Percentiles rank a stretch among this genome's conserved stretches.
Conservation (phyloP, 2,888 invertebrate species). For the Emmelina monodactyla region DNA sequence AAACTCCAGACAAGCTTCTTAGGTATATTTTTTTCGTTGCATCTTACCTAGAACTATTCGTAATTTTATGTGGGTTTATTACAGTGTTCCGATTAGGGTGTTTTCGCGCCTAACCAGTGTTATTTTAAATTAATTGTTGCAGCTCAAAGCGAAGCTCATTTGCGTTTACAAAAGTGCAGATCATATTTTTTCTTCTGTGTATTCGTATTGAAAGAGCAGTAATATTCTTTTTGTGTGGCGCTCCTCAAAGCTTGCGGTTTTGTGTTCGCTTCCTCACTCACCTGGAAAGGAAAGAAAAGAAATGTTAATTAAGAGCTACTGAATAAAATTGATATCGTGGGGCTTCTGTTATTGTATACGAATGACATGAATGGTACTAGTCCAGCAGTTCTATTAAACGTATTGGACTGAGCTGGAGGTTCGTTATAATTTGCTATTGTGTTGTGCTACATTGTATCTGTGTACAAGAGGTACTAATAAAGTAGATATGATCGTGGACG, state of each 20-base stretch:
- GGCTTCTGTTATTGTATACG: constrained; percentile 48
- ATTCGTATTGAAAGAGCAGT: constrained; percentile 57
- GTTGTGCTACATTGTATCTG: no score
- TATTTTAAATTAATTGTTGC: constrained; percentile 49
- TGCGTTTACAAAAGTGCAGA: constrained; percentile 59
- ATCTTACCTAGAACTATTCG: no score
- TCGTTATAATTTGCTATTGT: constrained; percentile 25
- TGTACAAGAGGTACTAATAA: no score
- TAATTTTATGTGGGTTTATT: no score
- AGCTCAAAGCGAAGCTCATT: constrained; percentile 57
- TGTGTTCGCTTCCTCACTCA: constrained; percentile 57
- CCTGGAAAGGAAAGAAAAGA: constrained; percentile 64
- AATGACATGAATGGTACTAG: constrained; percentile 26
- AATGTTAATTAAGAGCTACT: constrained; percentile 64
- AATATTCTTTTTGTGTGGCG: constrained; percentile 53
- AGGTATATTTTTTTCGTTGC: no score
- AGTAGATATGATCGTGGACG: no score
- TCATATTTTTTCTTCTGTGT: constrained; percentile 52
- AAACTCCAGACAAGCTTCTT: no score
- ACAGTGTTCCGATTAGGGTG: no score
- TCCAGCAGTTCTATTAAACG: no score
- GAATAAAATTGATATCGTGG: constrained; percentile 59
- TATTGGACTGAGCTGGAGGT: constrained; percentile 9
- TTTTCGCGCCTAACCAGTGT: constrained; percentile 16
- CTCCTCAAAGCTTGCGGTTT: constrained; percentile 48